A percentile compares a stretch with the other conserved stretches of the same genome.
Conservation (phyloP, 2,113 vertebrate species). For the Dascyllus trimaculatus region DNA sequence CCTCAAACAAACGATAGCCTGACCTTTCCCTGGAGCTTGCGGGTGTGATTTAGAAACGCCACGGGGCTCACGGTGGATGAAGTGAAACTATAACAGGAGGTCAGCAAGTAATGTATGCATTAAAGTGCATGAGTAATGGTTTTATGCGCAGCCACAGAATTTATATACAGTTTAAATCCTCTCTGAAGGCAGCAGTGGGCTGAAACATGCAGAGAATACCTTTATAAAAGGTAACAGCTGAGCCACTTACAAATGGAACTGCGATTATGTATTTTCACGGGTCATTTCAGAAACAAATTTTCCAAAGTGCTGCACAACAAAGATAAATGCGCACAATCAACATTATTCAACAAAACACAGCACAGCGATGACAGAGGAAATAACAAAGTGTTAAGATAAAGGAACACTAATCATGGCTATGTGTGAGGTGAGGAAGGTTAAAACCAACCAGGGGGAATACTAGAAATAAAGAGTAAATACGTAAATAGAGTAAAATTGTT, state of each 20-base stretch:
- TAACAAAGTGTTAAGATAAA: background rate
- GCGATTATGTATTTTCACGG: slow-evolving; percentile 16
- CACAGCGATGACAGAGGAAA: slow-evolving; percentile 8
- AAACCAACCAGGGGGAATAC: slow-evolving; percentile 23
- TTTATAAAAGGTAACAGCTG: background rate
- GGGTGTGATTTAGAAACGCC: background rate
- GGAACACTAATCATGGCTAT: background rate
- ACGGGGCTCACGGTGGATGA: background rate
- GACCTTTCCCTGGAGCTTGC: slow-evolving; percentile 26
- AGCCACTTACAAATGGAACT: slow-evolving; percentile 9
- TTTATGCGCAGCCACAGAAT: background rate
- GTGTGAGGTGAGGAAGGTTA: slow-evolving; percentile 18
- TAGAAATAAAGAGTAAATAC: slow-evolving; percentile 16
- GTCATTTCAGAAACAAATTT: slow-evolving; percentile 37
- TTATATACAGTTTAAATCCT: slow-evolving; percentile 29
- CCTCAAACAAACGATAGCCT: slow-evolving; percentile 8
- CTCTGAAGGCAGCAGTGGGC: slow-evolving; percentile 19
- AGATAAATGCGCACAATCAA: slow-evolving; percentile 8
- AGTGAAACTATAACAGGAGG: slow-evolving; percentile 8
- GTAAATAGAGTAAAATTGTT: background rate
- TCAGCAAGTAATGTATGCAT: slow-evolving; percentile 40
- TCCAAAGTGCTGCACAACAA: slow-evolving; percentile 13
- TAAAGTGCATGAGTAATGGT: slow-evolving; percentile 40
- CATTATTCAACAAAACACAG: background rate
- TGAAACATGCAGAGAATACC: slow-evolving; percentile 14